phyloP scores from a whole-genome alignment of 2,113 vertebrate genomes.

The Colossoma macropomum region DNA sequence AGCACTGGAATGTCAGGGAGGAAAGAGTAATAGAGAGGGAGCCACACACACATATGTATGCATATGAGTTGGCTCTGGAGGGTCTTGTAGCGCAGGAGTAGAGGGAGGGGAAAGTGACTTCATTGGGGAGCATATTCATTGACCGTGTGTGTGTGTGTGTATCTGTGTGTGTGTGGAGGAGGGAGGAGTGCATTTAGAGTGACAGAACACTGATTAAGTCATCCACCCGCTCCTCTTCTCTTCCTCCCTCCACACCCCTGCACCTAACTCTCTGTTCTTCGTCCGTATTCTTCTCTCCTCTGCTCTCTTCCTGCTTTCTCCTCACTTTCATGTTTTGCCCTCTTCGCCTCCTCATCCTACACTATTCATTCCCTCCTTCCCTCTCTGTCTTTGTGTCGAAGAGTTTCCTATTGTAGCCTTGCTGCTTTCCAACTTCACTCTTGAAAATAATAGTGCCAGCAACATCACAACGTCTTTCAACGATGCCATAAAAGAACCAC shows the following conservation, averaged over 20 bases:
- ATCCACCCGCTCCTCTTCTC: constrained; percentile 46
- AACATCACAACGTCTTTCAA: too few species aligned
- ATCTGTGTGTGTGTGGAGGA: constrained; percentile 22
- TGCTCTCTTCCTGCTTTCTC: constrained; percentile 47
- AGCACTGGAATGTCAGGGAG: constrained; percentile 72
- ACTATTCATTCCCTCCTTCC: constrained; percentile 15
- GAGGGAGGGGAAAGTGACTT: constrained; percentile 66
- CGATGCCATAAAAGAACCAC: too few species aligned
- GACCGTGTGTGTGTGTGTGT: constrained; percentile 22
- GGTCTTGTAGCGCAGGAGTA: constrained; percentile 61
- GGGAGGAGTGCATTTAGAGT: constrained; percentile 65
- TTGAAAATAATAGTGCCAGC: too few species aligned
- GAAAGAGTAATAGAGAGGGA: constrained; percentile 65
- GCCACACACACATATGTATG: constrained; percentile 45
- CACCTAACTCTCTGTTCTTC: constrained; percentile 52
- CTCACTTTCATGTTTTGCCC: constrained; percentile 21
- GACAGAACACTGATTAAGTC: constrained; percentile 62
- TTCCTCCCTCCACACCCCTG: constrained; percentile 48
- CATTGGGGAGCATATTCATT: constrained; percentile 59
- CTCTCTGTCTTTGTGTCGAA: neutral
- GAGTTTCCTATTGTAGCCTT: constrained; percentile 17
- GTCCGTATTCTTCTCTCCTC: constrained; percentile 42
- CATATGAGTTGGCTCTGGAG: constrained; percentile 52
- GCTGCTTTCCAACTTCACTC: constrained; percentile 13
- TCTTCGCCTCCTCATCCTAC: neutral